phyloP scores from a whole-genome alignment of 2,113 vertebrate species.

The Ploceus nigricollis region DNA sequence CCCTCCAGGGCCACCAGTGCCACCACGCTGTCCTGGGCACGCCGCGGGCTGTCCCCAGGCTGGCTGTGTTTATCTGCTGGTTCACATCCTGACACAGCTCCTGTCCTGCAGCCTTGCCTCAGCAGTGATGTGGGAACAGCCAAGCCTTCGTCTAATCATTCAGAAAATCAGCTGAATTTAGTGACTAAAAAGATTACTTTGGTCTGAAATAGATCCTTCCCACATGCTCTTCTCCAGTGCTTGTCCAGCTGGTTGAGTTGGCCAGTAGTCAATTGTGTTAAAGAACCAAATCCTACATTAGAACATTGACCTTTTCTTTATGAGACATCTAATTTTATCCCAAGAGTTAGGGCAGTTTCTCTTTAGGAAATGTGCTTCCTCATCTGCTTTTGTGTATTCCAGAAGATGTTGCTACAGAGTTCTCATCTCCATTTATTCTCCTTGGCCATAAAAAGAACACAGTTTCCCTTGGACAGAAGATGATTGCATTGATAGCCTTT shows the following conservation, averaged over 20 bases:
- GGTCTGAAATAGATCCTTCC: conserved; percentile 40
- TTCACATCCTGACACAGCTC: neutral
- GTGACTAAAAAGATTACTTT: conserved; percentile 37
- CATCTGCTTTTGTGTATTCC: neutral
- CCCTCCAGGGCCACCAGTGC: fast-evolving
- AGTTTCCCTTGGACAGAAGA: neutral
- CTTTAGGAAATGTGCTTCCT: neutral
- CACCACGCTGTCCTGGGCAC: fast-evolving
- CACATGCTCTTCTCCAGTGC: conserved; percentile 26
- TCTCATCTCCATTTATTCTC: neutral
- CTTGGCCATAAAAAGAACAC: neutral
- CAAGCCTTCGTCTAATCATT: neutral
- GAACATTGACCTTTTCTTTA: conserved; percentile 39
- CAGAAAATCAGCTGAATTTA: conserved; percentile 53
- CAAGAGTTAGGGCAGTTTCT: neutral
- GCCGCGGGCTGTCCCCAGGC: neutral
- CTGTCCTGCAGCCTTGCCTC: neutral
- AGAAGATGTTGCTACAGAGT: neutral
- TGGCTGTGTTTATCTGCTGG: neutral
- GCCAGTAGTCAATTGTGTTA: conserved; percentile 36
- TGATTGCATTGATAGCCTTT: neutral
- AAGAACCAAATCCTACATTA: conserved; percentile 33
- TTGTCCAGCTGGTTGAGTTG: conserved; percentile 51
- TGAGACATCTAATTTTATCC: neutral
- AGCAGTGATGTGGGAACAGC: neutral